Conservation (phyloP, 2,797 vertebrate species). For the Echeneis naucrates region DNA sequence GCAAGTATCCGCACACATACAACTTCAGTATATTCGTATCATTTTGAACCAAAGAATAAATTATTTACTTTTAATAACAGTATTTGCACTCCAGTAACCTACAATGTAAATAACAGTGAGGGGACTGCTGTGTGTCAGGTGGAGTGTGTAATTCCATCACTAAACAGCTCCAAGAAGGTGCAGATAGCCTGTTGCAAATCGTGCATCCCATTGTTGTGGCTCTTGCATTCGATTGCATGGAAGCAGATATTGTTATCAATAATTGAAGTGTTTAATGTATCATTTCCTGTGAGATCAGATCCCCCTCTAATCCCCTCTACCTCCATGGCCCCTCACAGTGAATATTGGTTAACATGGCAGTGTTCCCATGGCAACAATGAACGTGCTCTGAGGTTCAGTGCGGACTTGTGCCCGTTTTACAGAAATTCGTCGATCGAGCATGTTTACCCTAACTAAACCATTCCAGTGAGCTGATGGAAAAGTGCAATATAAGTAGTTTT, state of each 20-base stretch:
- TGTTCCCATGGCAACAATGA: slow-evolving; percentile 73
- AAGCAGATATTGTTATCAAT: slow-evolving; percentile 33
- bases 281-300: slow-evolving; percentile 37
- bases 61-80: slow-evolving; percentile 57
- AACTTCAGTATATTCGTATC: slow-evolving; percentile 65
- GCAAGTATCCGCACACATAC: slow-evolving; percentile 42
- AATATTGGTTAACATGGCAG: slow-evolving; percentile 44
- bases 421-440: slow-evolving; percentile 64
- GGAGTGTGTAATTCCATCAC: slow-evolving; percentile 33
- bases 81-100: slow-evolving; percentile 67
- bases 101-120: slow-evolving; percentile 64
- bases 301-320: not conserved
- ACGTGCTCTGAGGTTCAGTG: slow-evolving; percentile 50
- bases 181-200: slow-evolving; percentile 34
- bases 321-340: slow-evolving; percentile 17
- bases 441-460: slow-evolving; percentile 52
- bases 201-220: slow-evolving; percentile 19
- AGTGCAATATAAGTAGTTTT: slow-evolving; percentile 78
- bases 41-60: slow-evolving; percentile 81
- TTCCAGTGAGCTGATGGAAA: slow-evolving; percentile 60
- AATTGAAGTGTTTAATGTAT: slow-evolving; percentile 39
- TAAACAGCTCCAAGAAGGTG: slow-evolving; percentile 27
- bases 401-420: slow-evolving; percentile 57
- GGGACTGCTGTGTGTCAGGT: slow-evolving; percentile 38
- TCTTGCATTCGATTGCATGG: slow-evolving; percentile 15